phyloP scores from a whole-genome alignment of 2,113 vertebrate genomes.

The Protobothrops flavoviridis region DNA sequence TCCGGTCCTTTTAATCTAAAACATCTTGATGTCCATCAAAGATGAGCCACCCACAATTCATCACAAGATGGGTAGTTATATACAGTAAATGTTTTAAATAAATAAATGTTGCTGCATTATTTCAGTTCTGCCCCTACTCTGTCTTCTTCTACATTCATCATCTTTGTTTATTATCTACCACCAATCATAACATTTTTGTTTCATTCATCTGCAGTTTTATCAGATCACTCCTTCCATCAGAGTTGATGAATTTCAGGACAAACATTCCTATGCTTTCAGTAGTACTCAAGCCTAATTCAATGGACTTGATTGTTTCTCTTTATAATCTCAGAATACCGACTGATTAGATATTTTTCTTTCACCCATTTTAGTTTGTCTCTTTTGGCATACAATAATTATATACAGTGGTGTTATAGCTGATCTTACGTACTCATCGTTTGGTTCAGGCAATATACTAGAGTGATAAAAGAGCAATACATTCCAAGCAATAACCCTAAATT shows the following conservation, averaged over 20 bases:
- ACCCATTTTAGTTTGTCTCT: background rate
- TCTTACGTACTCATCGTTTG: background rate
- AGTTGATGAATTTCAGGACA: background rate
- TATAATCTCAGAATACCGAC: too few species aligned
- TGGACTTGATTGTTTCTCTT: background rate
- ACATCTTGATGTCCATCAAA: background rate
- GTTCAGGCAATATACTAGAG: background rate
- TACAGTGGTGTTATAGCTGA: background rate
- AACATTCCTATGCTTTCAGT: background rate
- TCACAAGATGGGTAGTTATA: background rate
- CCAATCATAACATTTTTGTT: background rate
- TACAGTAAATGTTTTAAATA: background rate
- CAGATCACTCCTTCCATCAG: background rate
- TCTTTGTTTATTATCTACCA: background rate
- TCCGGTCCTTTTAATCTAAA: background rate
- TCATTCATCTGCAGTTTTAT: background rate
- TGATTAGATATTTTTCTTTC: background rate
- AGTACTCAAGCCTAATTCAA: background rate
- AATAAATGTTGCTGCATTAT: background rate
- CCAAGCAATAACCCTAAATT: background rate
- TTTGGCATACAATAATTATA: background rate
- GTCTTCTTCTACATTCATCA: background rate
- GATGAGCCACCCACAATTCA: background rate
- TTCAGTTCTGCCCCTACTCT: background rate
- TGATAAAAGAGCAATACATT: background rate